Base-by-base conservation (phyloP, 2,797 vertebrate genomes). In the Takifugu rubripes region DNA sequence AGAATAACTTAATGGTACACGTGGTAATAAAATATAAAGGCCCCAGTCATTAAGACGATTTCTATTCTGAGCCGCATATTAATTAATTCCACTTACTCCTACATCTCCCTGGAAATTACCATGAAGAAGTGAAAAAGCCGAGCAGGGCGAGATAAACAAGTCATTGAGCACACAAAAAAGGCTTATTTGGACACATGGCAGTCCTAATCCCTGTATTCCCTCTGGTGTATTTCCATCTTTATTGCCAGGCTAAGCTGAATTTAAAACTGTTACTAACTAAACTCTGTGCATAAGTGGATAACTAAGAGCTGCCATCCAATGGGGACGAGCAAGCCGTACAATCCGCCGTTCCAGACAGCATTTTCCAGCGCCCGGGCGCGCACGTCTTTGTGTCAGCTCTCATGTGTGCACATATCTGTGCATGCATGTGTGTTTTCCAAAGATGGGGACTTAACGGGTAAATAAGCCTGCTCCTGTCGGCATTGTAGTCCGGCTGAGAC, bases 251-350 rank as follows among this genome's bases (percentile, higher is more conserved):
- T 79, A 74, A 84, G 75, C 78, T 83, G 61, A 88, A 88, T 89
- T 84, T 81, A 88, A 91, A 88, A 84, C 83, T 72, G 77, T 88
- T 86, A 85, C 54, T 72, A 70, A 73, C 86, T 81, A 90, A 52
- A 89, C 76, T 87, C 85, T 71, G 4, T 76, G 75, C 79, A 90
- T 90, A 89, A 91, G 74, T 85, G 84, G 88, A 91, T 89, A 87
- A 85, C 82, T 83, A 81, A 88, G 74, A 61, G 40, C 68, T 79
- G 54, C 66, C 60, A 53, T 87, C 88, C 78, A 64, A 59, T 66
- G 84, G 86, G 88, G 84, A 63, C 60, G 36, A 83, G 68, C 61
- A 55, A 60, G 76, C 65, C 33, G 25, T 65, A 51, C 66, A 82
- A 84, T 86, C 79, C 72, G 81, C 74, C 77, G 64, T 70, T 61